Conservation (phyloP, 1,140 invertebrate species). For the Brachionus plicatilis region DNA sequence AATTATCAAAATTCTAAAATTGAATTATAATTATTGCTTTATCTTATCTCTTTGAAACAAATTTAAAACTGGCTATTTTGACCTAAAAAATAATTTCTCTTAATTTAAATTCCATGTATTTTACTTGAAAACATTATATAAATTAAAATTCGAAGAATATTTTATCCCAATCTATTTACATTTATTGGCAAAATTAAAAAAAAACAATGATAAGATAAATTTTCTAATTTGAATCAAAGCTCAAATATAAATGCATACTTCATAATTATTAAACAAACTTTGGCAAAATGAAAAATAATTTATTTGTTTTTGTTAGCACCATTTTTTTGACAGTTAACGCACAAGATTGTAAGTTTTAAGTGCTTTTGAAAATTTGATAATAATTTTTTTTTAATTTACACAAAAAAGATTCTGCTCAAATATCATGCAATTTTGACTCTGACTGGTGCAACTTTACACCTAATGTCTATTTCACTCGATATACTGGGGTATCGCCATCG, state of each 20-base stretch:
- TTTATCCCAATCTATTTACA: background rate
- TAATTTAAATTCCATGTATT: background rate
- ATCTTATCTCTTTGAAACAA: background rate
- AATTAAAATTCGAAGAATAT: background rate
- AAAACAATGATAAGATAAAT: background rate
- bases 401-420: background rate
- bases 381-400: background rate
- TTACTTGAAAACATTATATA: background rate
- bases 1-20: background rate
- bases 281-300: background rate
- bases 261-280: background rate
- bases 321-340: background rate
- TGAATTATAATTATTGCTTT: background rate
- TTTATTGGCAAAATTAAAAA: background rate
- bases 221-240: background rate
- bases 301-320: background rate
- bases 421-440: conserved; percentile 11
- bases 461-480: background rate
- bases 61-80: background rate
- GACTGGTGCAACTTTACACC: background rate
- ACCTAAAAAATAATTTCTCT: background rate
- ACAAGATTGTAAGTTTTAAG: background rate
- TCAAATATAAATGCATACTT: background rate
- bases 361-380: background rate
- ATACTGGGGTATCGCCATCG: background rate